These are phyloP conservation scores for Grammomys surdaster DNA, from an alignment of 2,113 vertebrate species.

Conservation along the genomic window DNA sequence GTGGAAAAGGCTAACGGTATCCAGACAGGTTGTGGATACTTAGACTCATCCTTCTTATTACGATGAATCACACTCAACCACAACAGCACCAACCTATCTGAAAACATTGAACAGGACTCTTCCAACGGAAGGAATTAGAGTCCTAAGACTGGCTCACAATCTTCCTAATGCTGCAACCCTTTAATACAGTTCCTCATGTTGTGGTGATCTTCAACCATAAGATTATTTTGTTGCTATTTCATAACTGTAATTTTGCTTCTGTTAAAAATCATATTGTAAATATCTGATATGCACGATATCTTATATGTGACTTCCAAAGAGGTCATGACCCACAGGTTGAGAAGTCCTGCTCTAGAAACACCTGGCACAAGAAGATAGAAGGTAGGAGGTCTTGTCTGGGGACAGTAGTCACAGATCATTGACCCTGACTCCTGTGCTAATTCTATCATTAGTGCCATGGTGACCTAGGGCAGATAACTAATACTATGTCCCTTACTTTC, in stretches of 20 bases:
- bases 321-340: neutral
- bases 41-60: neutral
- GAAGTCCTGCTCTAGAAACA: neutral
- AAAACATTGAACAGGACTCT: neutral
- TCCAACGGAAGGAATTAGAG: neutral
- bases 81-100: neutral
- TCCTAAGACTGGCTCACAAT: neutral
- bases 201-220: neutral
- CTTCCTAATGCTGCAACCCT: too few species aligned
- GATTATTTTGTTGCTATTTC: neutral
- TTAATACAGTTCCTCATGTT: neutral
- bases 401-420: neutral
- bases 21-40: neutral
- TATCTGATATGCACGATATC: neutral
- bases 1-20: neutral
- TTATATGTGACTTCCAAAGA: neutral
- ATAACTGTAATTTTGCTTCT: neutral
- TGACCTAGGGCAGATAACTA: neutral
- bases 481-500: neutral
- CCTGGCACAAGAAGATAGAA: neutral
- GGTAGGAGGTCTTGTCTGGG: neutral
- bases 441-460: neutral
- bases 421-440: neutral
- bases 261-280: neutral
- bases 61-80: neutral